Evolutionary conservation across 2,113 vertebrate species (phyloP).

Genomic region (Alouatta palliata): DNA sequence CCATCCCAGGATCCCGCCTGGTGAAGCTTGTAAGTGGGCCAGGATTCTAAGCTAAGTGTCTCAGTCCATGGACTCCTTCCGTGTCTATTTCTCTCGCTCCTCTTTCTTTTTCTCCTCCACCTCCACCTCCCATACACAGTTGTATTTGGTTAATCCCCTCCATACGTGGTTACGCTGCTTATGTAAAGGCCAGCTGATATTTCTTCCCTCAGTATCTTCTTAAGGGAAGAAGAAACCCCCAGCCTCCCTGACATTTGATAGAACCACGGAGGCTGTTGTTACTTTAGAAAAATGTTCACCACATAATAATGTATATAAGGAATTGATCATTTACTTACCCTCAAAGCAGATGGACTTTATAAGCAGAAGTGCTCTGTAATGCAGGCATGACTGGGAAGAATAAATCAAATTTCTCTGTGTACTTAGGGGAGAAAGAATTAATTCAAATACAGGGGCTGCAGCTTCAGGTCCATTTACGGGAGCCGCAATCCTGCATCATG

Average conservation of each 20-base stretch:
- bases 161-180: not conserved
- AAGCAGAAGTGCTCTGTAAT: conserved; percentile 54
- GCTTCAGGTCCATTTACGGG: not conserved
- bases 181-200: conserved; percentile 25
- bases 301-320: conserved; percentile 40
- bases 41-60: not conserved
- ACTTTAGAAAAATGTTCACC: conserved; percentile 21
- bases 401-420: conserved; percentile 74
- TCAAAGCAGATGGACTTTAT: conserved; percentile 67
- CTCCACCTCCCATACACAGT: fast-evolving
- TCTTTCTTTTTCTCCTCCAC: fast-evolving
- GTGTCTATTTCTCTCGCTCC: not conserved
- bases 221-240: conserved; percentile 9
- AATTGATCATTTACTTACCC: conserved; percentile 63
- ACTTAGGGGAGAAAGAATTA: conserved; percentile 70
- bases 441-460: conserved; percentile 9
- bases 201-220: not conserved
- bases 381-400: conserved; percentile 66
- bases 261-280: not conserved
- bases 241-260: conserved; percentile 19
- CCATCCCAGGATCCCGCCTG: not conserved
- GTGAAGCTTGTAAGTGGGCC: too few species aligned
- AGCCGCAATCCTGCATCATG: fast-evolving
- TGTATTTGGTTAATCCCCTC: not conserved
- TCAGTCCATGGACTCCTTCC: fast-evolving